Percentiles rank a stretch among this genome's conserved stretches.
phyloP scores from a whole-genome alignment of 2,888 invertebrate species.

The Pteria penguin region DNA sequence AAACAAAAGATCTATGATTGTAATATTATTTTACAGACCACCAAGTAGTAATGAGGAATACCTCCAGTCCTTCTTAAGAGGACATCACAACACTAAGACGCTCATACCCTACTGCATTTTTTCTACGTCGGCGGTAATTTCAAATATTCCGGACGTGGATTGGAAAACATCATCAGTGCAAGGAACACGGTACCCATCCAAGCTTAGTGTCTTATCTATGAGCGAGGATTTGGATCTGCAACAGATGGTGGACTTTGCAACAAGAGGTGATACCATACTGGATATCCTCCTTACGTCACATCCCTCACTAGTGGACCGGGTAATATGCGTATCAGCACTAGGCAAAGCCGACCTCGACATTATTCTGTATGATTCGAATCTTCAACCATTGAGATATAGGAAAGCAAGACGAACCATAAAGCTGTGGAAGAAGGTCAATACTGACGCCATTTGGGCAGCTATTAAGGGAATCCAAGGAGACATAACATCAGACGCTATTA shows the following conservation, averaged over 20 bases:
- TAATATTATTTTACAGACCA: background rate
- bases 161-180: slow-evolving; percentile 1
- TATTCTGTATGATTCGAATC: background rate
- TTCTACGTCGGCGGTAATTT: no score
- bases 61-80: no score
- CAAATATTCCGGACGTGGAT: slow-evolving; percentile 1
- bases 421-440: background rate
- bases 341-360: slow-evolving; percentile 11
- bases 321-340: background rate
- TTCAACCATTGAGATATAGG: background rate
- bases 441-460: background rate
- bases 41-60: background rate
- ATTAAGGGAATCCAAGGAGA: background rate
- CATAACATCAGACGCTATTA: slow-evolving; percentile 2
- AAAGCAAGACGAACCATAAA: background rate
- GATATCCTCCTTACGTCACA: background rate
- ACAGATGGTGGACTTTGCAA: background rate
- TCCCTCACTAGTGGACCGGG: background rate
- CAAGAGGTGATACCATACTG: slow-evolving; percentile 4
- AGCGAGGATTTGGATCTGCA: slow-evolving; percentile 2
- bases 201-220: background rate
- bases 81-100: background rate
- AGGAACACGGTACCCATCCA: background rate
- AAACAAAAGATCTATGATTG: slow-evolving; percentile 6
- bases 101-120: background rate